Base-by-base conservation (phyloP, 2,113 vertebrate genomes). In the Thalassoma bifasciatum region DNA sequence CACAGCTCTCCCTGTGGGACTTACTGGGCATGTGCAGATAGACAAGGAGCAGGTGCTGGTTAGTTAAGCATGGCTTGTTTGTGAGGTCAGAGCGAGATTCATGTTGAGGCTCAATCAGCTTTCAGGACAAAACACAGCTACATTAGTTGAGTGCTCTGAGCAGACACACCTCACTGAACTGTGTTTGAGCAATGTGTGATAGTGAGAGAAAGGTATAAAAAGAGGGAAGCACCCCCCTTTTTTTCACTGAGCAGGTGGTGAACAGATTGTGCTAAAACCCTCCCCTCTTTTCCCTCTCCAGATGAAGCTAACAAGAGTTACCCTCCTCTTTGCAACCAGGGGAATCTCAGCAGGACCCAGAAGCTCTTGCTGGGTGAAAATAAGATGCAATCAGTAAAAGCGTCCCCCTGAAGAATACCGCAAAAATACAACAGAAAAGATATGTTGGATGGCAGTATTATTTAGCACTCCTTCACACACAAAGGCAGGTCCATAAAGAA, bases 41-140 rank as follows among this genome's bases (percentile, higher is more conserved):
- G 61, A 83, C 68, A 85, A 77, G 75, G 86, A 87, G 85, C 89
- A 88, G 86, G 84, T 89, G 89, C 84, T 40, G 47, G 61, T 81
- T 77, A 81, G 42, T 14, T 44, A 3, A 44, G 13, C 42, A 16
- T 14, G 14, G 42, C 42, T 13, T 44, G 42, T 14, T 5, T 72
- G 72, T 79, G 75, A 49, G 62, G 58, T 51, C 51, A 66, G 65
- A 3, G 4, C 75, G 73, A 52, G 46, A 34, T 72, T 66, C 72
- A 68, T 61, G 60, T 68, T 66, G 38, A 8, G 59, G 34, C 63
- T 83, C 42, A 47, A 67, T 86, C 72, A 74, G 72, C 30, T 61
- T 67, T 79, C 37, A 21, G 61, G 37, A 30, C 30, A 4, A 30
- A 30, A 38, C 30, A 26, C 36, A 66, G 54, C 8, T 14, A 54